Percentiles rank a stretch among this genome's conserved stretches.
phyloP scores from a whole-genome alignment of 2,797 vertebrate genomes.

The Ctenopoma kingsleyae region DNA sequence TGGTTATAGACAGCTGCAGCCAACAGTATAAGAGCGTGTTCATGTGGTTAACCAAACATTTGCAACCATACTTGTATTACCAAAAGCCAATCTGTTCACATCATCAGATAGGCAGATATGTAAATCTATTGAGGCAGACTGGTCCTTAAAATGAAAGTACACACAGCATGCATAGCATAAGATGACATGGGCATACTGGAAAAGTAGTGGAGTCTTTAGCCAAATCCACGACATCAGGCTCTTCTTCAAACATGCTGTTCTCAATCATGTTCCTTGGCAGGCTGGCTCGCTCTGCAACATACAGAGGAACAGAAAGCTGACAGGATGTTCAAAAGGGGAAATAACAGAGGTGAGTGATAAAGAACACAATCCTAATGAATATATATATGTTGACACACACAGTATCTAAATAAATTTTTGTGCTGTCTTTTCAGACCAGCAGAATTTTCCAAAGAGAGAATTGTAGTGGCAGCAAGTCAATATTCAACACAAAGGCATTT shows the following conservation, averaged over 20 bases:
- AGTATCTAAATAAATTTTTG: background rate
- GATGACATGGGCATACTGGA: slow-evolving; percentile 72
- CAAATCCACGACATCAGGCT: slow-evolving; percentile 95
- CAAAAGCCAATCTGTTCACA: background rate
- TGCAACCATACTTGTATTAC: background rate
- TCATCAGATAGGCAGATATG: slow-evolving; percentile 1
- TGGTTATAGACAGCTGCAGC: background rate
- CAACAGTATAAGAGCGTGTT: background rate
- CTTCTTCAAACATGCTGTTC: slow-evolving; percentile 99
- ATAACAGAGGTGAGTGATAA: background rate
- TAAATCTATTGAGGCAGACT: background rate
- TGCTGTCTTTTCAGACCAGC: background rate
- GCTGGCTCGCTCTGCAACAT: slow-evolving; percentile 87
- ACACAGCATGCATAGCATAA: background rate
- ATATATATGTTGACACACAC: background rate
- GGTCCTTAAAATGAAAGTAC: slow-evolving; percentile 2
- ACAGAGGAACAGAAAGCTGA: slow-evolving; percentile 48
- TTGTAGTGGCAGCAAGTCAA: background rate
- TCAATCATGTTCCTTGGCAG: slow-evolving; percentile 99
- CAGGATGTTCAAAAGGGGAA: slow-evolving; percentile 11
- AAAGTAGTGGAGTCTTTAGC: slow-evolving; percentile 92
- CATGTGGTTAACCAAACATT: background rate
- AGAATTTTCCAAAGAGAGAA: background rate
- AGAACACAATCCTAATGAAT: background rate
- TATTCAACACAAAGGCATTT: slow-evolving; percentile 15